Conservation (phyloP, 2,113 vertebrate genomes). For the Pavo muticus region DNA sequence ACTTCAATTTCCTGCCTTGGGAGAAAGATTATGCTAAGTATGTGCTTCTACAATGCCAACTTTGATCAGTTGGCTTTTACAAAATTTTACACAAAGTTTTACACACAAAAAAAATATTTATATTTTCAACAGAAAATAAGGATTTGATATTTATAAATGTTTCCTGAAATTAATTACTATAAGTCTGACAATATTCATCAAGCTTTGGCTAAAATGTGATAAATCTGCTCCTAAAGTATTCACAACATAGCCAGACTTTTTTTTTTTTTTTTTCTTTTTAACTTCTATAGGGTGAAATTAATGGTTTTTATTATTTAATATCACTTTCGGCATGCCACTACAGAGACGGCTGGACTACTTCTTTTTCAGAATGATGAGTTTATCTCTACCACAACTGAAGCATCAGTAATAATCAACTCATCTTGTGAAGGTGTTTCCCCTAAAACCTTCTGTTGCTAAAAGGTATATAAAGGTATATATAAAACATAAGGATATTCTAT, state of each 20-base stretch:
- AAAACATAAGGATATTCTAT: not conserved
- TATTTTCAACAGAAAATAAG: not conserved
- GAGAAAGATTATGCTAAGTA: not conserved
- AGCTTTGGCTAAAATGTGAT: not conserved
- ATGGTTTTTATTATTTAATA: not conserved
- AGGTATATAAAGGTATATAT: no score
- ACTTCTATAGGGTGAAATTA: not conserved
- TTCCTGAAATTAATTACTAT: not conserved
- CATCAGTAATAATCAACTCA: not conserved
- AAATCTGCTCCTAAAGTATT: not conserved
- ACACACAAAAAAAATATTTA: no score
- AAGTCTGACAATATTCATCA: not conserved
- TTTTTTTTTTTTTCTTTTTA: not conserved
- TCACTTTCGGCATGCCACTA: not conserved
- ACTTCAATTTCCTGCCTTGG: not conserved
- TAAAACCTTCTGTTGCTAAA: not conserved
- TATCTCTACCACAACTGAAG: not conserved
- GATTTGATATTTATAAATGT: not conserved
- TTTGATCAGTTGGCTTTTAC: not conserved
- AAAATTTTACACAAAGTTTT: no score
- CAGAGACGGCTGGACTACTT: not conserved
- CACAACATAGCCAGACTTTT: not conserved
- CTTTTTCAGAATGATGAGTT: not conserved
- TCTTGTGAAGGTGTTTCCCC: accelerated
- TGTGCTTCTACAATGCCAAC: not conserved